Conservation (phyloP, 2,888 invertebrate genomes). For the Calephelis perditalis region DNA sequence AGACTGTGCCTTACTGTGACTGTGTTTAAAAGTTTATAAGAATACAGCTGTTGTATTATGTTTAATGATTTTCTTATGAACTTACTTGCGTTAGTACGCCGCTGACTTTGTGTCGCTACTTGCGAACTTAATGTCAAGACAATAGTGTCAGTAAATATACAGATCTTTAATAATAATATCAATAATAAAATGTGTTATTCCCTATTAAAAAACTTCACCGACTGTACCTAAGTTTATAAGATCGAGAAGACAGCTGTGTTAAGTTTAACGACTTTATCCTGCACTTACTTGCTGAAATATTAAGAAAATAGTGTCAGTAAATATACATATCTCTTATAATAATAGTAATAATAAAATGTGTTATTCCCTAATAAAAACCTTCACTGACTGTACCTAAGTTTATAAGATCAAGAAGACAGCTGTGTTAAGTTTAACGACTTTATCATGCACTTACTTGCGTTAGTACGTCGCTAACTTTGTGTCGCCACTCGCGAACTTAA, state of each 20-base stretch:
- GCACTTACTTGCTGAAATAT: background rate
- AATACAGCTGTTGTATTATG: background rate
- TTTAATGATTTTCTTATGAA: background rate
- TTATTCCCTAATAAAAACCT: background rate
- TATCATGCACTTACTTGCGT: constrained; percentile 6
- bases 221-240: constrained; percentile 1
- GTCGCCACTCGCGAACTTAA: background rate
- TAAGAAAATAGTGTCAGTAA: too few species aligned
- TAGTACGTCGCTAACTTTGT: constrained; percentile 3
- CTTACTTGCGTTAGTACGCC: background rate
- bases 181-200: too few species aligned
- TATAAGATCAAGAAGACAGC: constrained; percentile 1
- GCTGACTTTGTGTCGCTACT: background rate
- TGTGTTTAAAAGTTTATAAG: background rate
- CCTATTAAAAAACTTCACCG: background rate
- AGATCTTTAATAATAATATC: too few species aligned
- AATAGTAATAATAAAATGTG: too few species aligned
- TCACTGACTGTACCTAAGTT: background rate
- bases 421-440: constrained; percentile 10
- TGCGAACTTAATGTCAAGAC: too few species aligned
- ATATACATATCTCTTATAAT: too few species aligned
- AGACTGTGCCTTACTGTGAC: background rate
- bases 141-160: too few species aligned
- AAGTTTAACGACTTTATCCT: constrained; percentile 7
- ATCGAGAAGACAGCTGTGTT: background rate